Conservation (phyloP, 2,797 vertebrate genomes). For the Clarias fuscus region DNA sequence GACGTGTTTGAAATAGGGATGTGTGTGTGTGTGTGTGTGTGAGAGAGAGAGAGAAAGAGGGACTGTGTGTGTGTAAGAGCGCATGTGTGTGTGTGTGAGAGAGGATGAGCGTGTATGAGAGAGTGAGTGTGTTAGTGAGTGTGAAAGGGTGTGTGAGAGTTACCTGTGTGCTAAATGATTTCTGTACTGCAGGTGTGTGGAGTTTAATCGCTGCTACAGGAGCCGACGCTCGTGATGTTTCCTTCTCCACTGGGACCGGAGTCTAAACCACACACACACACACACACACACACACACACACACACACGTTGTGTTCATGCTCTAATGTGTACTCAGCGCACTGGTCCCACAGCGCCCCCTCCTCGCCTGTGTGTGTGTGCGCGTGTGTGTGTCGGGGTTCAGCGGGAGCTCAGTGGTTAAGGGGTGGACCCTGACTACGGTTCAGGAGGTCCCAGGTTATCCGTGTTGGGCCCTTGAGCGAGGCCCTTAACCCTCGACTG, state of each 20-base stretch:
- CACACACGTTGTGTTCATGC: no score
- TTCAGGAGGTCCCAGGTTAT: no score
- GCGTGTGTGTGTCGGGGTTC: neutral
- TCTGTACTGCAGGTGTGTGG: constrained; percentile 84
- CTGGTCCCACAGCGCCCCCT: no score
- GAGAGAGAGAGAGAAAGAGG: neutral
- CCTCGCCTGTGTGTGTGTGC: no score
- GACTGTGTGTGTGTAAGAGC: neutral
- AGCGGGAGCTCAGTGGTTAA: no score
- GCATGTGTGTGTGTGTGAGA: neutral
- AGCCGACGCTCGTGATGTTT: constrained; percentile 74
- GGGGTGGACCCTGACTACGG: no score
- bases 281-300: no score
- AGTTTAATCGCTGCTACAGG: constrained; percentile 81
- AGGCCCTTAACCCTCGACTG: no score
- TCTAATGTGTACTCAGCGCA: no score
- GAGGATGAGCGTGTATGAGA: neutral
- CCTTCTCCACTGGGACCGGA: constrained; percentile 78
- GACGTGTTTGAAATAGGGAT: neutral
- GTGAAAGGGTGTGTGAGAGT: neutral
- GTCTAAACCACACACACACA: constrained; percentile 53
- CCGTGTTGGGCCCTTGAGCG: no score
- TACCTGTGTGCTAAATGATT: constrained; percentile 92
- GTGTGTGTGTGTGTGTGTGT: neutral
- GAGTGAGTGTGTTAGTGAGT: neutral